Evolutionary conservation across 2,888 invertebrate genomes (phyloP), one percentile per base, ranked within the genome.

Genomic region (Conomelus anceps): DNA sequence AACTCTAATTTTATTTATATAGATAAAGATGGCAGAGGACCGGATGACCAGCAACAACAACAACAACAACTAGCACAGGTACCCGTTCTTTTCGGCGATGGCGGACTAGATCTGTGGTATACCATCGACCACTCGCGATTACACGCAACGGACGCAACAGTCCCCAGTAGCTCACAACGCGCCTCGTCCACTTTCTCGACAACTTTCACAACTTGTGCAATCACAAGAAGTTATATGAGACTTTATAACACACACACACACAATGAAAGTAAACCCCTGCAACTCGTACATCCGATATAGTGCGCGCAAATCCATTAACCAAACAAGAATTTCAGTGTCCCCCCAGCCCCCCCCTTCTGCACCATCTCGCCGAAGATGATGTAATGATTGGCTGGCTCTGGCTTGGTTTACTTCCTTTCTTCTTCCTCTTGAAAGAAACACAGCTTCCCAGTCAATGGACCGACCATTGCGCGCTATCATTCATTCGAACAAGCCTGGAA

Each of bases 161-260:
- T n/a, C 84, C 84, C n/a, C n/a, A n/a, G n/a, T n/a, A n/a, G n/a
- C n/a, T n/a, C n/a, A n/a, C n/a, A 17, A 84, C 84, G 22, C 22
- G 84, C 84, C 86, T 20, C 63, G 22, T 86, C 86, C 86, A 86
- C 86, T 86, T 86, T 86, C 86, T 23, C 86, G 86, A 86, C 86
- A 86, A 86, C 86, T 86, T 86, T 86, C 86, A 86, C 86, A 86
- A 86, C 86, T 86, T 86, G 86, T 86, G 86, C 86, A 86, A 86
- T 86, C 86, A 23, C 86, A 23, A 63, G 63, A 63, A 23, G 26
- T 86, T 26, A 86, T n/a, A 23, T 86, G 26, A n/a, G 26, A 26
- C 23, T 86, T 22, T 22, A 86, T 86, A 86, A 86, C 24, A 86
- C 86, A 23, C 23, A 63, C 3, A 63, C 63, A 63, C 63, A n/a